phyloP scores from a whole-genome alignment of 2,888 invertebrate genomes.

The Plagodis dolabraria region DNA sequence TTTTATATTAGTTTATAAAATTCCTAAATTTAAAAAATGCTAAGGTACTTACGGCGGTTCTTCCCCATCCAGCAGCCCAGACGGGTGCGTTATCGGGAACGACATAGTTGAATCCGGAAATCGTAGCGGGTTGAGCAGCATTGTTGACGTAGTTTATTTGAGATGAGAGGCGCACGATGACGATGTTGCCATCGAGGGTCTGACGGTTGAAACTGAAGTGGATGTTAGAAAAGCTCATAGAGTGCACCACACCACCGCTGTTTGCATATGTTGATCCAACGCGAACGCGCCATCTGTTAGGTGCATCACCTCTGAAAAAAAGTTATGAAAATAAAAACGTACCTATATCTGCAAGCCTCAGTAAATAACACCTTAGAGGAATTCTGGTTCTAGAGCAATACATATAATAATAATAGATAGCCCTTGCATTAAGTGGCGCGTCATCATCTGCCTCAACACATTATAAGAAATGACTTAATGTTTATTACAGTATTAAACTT shows the following conservation, averaged over 20 bases:
- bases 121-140: conserved; percentile 40
- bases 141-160: no score
- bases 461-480: no score
- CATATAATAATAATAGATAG: no score
- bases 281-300: conserved; percentile 43
- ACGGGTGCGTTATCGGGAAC: conserved; percentile 52
- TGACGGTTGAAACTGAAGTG: conserved; percentile 19
- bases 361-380: no score
- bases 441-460: no score
- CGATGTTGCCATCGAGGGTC: conserved; percentile 42
- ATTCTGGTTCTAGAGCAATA: no score
- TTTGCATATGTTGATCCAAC: conserved; percentile 49
- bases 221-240: not conserved
- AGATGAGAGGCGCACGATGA: no score
- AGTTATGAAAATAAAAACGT: not conserved
- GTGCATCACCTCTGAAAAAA: conserved; percentile 41
- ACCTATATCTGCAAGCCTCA: no score
- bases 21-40: no score
- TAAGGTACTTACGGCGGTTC: conserved; percentile 52
- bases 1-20: no score
- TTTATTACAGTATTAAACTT: no score
- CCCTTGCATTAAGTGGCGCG: no score
- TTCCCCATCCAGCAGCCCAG: conserved; percentile 64
- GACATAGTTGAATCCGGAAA: conserved; percentile 55
- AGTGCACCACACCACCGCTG: conserved; percentile 50